Base-by-base conservation (phyloP, 2,113 vertebrate genomes). In the Lasiurus borealis region DNA sequence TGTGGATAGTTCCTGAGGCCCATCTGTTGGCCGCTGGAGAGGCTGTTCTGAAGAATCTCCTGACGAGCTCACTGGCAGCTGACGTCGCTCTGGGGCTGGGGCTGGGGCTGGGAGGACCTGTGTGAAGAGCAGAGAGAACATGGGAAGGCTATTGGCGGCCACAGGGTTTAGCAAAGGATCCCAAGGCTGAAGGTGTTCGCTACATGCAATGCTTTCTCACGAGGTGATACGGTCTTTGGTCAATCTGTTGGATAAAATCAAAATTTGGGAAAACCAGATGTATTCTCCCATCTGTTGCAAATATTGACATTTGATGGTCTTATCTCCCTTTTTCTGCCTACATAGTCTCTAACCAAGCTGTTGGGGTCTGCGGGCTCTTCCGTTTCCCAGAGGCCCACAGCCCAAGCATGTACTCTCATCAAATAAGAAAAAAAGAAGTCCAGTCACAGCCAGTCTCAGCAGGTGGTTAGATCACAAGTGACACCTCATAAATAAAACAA, bases 71-170 rank as follows among this genome's bases (percentile, higher is more conserved):
- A 6, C 10, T 25, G 2, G 81, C 46, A 82, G 62, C 64, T 19
- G 18, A 8, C 34, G 40, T 25, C 44, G 66, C 72, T 15, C 10
- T n/a, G 34, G 69, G 34, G 34, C 36, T 5, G 27, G n/a, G 8
- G 11, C 84, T 75, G 69, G 77, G 34, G 6, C 46, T 52, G 29
- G 29, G 75, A 84, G 78, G 34, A 75, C 93, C 96, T 97, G 87
- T 72, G 44, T 11, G 23, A 27, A 84, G 0, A 16, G 59, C 8
- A 87, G 59, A 85, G 8, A 14, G 12, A 83, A 50, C 6, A 4
- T 23, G 9, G 19, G 36, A 92, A 91, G 52, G 34, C 44, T n/a
- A 0, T 4, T 25, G 0, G 34, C 3, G 2, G 2, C 78, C 68
- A 0, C 16, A 34, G 44, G 40, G 25, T 25, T 85, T 59, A 87